These are phyloP conservation scores for Acyrthosiphon pisum DNA, from an alignment of 1,140 invertebrate species.

Conservation along the genomic window DNA sequence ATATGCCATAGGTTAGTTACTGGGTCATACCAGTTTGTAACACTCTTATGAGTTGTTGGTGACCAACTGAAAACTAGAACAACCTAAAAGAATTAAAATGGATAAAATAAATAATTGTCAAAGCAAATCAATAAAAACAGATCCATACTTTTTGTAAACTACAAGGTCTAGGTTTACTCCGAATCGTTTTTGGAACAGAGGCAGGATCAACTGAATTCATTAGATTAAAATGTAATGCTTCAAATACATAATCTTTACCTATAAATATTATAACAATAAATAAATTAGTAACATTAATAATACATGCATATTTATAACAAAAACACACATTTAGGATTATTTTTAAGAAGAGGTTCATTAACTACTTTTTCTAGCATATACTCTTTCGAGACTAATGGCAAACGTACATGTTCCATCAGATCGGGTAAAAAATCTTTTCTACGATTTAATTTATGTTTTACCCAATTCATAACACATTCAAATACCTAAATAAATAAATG, in stretches of 20 bases:
- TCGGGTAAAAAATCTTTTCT: conserved; percentile 76
- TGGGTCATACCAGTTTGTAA: conserved; percentile 89
- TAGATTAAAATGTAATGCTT: conserved; percentile 85
- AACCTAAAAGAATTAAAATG: conserved; percentile 65
- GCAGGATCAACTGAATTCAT: conserved; percentile 76
- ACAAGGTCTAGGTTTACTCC: conserved; percentile 77
- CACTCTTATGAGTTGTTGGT: conserved; percentile 95
- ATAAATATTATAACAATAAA: conserved; percentile 55
- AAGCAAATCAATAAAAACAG: background rate
- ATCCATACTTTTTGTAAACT: background rate
- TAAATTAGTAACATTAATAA: background rate
- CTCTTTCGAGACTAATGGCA: too few relatives aligned
- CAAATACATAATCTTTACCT: conserved; percentile 91
- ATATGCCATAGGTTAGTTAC: conserved; percentile 77
- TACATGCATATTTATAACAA: background rate
- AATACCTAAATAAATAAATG: conserved; percentile 70
- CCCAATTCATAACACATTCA: conserved; percentile 87
- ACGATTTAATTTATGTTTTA: conserved; percentile 76
- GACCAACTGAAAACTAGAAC: conserved; percentile 84
- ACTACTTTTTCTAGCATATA: too few relatives aligned
- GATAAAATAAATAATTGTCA: background rate
- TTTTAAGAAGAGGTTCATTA: too few relatives aligned
- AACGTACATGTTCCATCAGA: too few relatives aligned
- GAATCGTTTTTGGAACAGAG: conserved; percentile 75
- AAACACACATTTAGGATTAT: conserved; percentile 74